phyloP scores from a whole-genome alignment of 2,797 vertebrate species.

The Sebastes paucispinis region DNA sequence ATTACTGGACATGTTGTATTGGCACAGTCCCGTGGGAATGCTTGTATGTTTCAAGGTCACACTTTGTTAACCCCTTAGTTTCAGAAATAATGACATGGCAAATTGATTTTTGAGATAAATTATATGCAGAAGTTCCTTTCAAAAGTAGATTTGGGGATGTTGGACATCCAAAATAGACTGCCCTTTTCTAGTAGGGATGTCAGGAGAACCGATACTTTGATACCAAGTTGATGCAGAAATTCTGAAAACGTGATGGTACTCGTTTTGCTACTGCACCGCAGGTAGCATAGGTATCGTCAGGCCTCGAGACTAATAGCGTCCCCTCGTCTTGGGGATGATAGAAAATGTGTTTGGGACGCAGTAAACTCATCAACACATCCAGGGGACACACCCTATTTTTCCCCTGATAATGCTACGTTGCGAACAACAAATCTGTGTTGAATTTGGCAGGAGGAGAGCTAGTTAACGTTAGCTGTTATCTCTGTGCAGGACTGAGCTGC shows the following conservation, averaged over 20 bases:
- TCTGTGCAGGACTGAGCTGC: not conserved
- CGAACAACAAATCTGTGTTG: not conserved
- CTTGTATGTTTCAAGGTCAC: slow-evolving; percentile 53
- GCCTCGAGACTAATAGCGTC: not conserved
- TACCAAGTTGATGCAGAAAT: not conserved
- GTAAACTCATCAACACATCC: not conserved
- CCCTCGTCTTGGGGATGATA: not conserved
- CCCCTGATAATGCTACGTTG: too few relatives aligned
- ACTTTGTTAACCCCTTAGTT: slow-evolving; percentile 43
- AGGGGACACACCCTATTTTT: too few relatives aligned
- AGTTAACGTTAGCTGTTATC: not conserved
- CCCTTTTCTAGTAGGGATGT: not conserved
- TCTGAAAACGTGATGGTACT: not conserved
- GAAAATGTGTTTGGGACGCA: not conserved
- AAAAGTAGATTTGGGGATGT: not conserved
- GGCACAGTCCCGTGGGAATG: slow-evolving; percentile 23
- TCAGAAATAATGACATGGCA: slow-evolving; percentile 10
- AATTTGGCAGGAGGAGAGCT: not conserved
- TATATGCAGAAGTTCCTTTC: not conserved
- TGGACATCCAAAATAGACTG: not conserved
- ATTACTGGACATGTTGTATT: slow-evolving; percentile 28
- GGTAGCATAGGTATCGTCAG: not conserved
- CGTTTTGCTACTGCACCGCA: not conserved
- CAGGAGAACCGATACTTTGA: not conserved
- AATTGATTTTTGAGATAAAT: slow-evolving; percentile 21